Percentiles rank a stretch among this genome's conserved stretches.
phyloP scores from a whole-genome alignment of 1,140 invertebrate species.

The Drosophila kikkawai region DNA sequence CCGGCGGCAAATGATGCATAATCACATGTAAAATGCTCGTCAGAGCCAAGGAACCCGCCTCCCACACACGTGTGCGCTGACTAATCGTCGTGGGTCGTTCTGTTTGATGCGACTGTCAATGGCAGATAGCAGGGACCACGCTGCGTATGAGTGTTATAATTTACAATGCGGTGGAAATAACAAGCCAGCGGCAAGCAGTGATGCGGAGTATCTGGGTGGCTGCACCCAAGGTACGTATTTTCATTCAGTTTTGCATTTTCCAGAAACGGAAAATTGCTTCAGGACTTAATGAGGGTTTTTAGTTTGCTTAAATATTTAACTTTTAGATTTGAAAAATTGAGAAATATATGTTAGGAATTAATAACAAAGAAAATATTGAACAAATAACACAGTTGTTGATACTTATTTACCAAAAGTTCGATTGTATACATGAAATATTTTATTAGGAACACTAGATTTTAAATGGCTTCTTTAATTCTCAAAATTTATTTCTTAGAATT shows the following conservation, averaged over 20 bases:
- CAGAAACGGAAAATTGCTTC: neutral
- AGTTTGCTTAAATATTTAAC: neutral
- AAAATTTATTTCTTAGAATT: neutral
- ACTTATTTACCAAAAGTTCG: no score
- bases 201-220: conserved; percentile 15
- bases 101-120: conserved; percentile 40
- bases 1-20: conserved; percentile 50
- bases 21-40: conserved; percentile 60
- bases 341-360: no score
- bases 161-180: conserved; percentile 34
- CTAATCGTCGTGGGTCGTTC: conserved; percentile 37
- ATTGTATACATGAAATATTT: neutral
- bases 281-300: neutral
- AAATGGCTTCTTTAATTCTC: no score
- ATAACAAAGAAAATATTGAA: neutral
- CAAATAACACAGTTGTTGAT: neutral
- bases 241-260: neutral
- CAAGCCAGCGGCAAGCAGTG: conserved; percentile 8
- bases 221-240: conserved; percentile 7
- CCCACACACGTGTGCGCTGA: conserved; percentile 29
- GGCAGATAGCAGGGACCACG: conserved; percentile 39
- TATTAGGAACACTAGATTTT: no score
- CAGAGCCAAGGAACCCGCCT: conserved; percentile 23
- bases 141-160: conserved; percentile 47
- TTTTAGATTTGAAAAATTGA: neutral